Evolutionary conservation across 2,113 vertebrate species (phyloP).

Genomic region (Megaptera novaeangliae): DNA sequence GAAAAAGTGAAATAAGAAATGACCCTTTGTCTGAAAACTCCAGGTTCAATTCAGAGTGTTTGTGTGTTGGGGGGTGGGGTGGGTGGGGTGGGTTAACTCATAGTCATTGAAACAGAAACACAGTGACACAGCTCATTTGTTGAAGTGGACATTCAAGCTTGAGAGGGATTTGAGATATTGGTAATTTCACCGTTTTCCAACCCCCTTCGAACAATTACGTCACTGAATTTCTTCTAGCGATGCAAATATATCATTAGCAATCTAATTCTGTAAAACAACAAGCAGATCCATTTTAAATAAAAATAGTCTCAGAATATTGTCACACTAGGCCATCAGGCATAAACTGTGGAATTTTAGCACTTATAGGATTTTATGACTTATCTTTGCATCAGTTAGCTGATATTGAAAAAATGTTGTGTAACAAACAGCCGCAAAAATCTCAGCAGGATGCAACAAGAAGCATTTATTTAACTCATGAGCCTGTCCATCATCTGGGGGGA

Average conservation of each 20-base stretch:
- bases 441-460: background rate
- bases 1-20: too few species aligned
- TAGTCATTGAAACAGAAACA: fast-evolving
- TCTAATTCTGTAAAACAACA: background rate
- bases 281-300: background rate
- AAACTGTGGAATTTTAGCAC: background rate
- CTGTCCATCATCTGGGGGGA: too few species aligned
- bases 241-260: background rate
- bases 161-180: background rate
- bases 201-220: too few species aligned
- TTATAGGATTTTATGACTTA: background rate
- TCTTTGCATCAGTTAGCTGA: background rate
- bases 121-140: background rate
- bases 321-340: background rate
- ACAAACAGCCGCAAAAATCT: background rate
- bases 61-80: too few species aligned
- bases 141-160: background rate
- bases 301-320: background rate
- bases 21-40: background rate
- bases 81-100: background rate
- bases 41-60: background rate
- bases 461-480: background rate
- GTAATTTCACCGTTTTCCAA: background rate
- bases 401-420: background rate
- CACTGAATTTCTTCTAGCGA: background rate